These are phyloP conservation scores for Geodia barretti DNA, from an alignment of 37 sponge, comb jelly and placozoan species.

Conservation along the genomic window DNA sequence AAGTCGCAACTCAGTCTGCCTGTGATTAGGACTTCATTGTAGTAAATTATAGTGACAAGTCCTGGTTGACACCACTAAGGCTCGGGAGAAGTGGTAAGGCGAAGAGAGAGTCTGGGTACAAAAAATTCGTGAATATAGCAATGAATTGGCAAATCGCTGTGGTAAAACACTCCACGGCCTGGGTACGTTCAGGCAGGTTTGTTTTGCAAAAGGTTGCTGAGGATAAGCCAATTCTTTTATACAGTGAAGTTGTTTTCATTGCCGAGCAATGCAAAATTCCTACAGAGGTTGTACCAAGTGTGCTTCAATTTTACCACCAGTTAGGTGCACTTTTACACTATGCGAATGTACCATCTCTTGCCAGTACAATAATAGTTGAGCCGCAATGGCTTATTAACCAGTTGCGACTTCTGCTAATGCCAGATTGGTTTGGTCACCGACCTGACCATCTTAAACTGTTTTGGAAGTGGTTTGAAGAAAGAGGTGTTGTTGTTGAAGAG, in stretches of 20 bases:
- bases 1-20: too few relatives aligned
- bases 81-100: conserved; percentile 27
- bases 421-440: conserved; percentile 13
- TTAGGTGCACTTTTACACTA: conserved; percentile 52
- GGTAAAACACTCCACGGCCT: conserved; percentile 15
- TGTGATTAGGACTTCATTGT: too few relatives aligned
- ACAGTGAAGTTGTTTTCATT: conserved; percentile 6
- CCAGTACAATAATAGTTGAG: conserved; percentile 18
- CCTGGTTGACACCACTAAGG: conserved; percentile 54
- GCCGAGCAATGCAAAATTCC: conserved; percentile 18
- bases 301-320: conserved; percentile 60
- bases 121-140: not conserved
- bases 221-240: conserved; percentile 5
- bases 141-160: conserved; percentile 24
- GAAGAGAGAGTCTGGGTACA: conserved; percentile 21
- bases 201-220: conserved; percentile 20
- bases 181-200: conserved; percentile 41
- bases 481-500: conserved; percentile 44
- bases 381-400: conserved; percentile 51
- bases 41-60: not conserved
- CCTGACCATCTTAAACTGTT: not conserved
- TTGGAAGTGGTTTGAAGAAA: conserved; percentile 18
- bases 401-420: conserved; percentile 25
- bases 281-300: conserved; percentile 24
- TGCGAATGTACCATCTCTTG: conserved; percentile 11